A percentile compares a stretch with the other conserved stretches of the same genome.
phyloP scores from a whole-genome alignment of 2,888 invertebrate genomes.

The Noctua janthina region DNA sequence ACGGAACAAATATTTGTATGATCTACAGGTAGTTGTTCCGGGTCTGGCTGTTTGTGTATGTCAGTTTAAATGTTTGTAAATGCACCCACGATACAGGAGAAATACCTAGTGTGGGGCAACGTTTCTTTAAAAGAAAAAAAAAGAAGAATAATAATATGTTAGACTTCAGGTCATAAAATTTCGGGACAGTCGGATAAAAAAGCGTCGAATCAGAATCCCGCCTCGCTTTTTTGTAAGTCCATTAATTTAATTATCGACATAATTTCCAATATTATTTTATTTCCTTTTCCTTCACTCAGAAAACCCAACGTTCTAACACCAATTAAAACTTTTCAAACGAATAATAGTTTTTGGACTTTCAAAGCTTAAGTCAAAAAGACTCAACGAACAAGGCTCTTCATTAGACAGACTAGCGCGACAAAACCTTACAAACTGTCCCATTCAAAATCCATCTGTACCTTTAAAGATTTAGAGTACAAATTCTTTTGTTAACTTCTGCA shows the following conservation, averaged over 20 bases:
- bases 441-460: neutral
- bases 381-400: constrained; percentile 52
- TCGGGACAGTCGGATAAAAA: neutral
- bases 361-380: constrained; percentile 31
- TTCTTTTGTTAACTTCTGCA: neutral
- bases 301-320: neutral
- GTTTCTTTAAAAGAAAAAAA: too few species aligned
- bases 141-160: too few species aligned
- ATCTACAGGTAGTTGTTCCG: too few species aligned
- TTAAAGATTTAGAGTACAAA: accelerated
- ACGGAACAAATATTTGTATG: too few species aligned
- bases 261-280: neutral
- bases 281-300: neutral
- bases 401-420: constrained; percentile 39
- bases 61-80: too few species aligned
- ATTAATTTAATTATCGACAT: neutral
- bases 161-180: too few species aligned
- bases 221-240: neutral
- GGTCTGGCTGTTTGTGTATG: too few species aligned
- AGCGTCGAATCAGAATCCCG: neutral
- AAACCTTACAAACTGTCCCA: constrained; percentile 24
- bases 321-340: constrained; percentile 40
- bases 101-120: too few species aligned
- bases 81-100: too few species aligned
- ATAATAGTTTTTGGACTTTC: constrained; percentile 24